These are phyloP conservation scores for Aegotheles bennettii DNA, from an alignment of 2,113 vertebrate genomes.

Conservation along the genomic window DNA sequence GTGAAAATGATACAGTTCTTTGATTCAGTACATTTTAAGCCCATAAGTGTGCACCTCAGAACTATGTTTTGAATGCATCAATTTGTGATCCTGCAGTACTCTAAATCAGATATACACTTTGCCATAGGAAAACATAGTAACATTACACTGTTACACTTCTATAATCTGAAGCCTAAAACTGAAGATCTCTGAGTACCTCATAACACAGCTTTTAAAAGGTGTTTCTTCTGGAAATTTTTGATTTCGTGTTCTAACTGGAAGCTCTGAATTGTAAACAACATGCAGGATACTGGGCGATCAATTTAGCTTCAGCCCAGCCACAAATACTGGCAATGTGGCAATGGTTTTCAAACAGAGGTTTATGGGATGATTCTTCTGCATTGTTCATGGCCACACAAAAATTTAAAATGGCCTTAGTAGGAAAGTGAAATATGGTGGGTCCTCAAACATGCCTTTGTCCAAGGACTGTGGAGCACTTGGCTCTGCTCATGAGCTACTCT, in stretches of 20 bases:
- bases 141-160: fast-evolving
- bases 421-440: not conserved
- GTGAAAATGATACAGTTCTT: not conserved
- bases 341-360: not conserved
- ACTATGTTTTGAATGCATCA: not conserved
- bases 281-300: not conserved
- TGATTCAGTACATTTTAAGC: not conserved
- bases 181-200: not conserved
- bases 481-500: not conserved
- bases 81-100: not conserved
- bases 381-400: not conserved
- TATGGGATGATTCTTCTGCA: not conserved
- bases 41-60: not conserved
- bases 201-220: not conserved
- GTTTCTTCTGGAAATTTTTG: not conserved
- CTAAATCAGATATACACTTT: not conserved
- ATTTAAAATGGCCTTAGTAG: not conserved
- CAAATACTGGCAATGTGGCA: not conserved
- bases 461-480: not conserved
- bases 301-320: not conserved
- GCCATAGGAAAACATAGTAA: fast-evolving
- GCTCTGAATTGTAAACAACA: not conserved
- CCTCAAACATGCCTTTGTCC: not conserved
- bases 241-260: not conserved
- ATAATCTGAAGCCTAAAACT: not conserved